Evolutionary conservation across 2,113 vertebrate species (phyloP).

Genomic region (Gnathonemus longibarbis): DNA sequence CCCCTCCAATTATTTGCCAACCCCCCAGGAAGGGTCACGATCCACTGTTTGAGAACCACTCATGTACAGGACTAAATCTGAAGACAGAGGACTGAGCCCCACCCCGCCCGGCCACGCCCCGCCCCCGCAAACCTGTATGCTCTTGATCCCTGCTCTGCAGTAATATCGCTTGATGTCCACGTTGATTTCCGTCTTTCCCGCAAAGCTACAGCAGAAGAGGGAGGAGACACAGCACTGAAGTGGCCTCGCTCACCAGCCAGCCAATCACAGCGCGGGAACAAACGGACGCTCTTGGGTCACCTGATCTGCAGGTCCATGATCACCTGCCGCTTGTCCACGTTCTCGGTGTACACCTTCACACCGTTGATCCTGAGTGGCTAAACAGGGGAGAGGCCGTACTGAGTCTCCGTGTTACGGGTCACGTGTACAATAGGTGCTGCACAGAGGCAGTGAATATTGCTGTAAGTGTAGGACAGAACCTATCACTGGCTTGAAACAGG

Average conservation of each 20-base stretch:
- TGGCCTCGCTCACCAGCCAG: no score
- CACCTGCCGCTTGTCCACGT: slow-evolving; percentile 94
- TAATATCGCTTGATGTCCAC: slow-evolving; percentile 95
- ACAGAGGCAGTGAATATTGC: not conserved
- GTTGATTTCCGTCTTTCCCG: slow-evolving; percentile 90
- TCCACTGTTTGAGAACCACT: not conserved
- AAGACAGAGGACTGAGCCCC: not conserved
- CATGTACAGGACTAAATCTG: not conserved
- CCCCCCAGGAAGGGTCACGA: not conserved
- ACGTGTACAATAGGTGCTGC: not conserved
- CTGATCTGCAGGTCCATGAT: slow-evolving; percentile 97
- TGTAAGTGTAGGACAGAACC: not conserved
- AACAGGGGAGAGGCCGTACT: slow-evolving; percentile 28
- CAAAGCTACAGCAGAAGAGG: slow-evolving; percentile 67
- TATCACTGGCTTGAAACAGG: not conserved
- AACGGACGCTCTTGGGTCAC: slow-evolving; percentile 54
- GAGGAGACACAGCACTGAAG: slow-evolving; percentile 20
- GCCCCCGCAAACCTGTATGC: slow-evolving; percentile 74
- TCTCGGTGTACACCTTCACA: slow-evolving; percentile 95
- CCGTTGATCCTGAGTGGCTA: slow-evolving; percentile 91
- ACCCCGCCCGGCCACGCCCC: not conserved
- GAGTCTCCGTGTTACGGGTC: not conserved
- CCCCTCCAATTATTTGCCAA: not conserved
- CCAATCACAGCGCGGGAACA: not conserved
- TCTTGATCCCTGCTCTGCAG: slow-evolving; percentile 93